phyloP scores from a whole-genome alignment of 2,797 vertebrate genomes.

The Lepidocolaptes lacrymiger region DNA sequence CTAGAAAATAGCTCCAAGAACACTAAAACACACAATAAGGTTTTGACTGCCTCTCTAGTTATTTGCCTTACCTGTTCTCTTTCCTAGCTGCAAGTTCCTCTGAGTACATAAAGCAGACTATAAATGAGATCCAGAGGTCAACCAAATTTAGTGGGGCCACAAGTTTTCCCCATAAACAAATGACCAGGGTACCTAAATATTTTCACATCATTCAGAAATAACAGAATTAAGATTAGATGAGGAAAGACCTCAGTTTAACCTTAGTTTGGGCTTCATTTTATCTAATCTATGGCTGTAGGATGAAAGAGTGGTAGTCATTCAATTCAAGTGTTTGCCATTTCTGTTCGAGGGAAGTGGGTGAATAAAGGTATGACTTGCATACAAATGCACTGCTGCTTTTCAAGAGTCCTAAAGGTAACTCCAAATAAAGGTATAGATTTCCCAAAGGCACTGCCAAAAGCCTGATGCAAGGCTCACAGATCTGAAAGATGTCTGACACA shows the following conservation, averaged over 20 bases:
- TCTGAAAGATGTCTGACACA: neutral
- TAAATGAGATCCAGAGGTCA: neutral
- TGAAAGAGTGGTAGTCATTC: neutral
- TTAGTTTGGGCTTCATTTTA: neutral
- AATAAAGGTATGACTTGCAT: neutral
- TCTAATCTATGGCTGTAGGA: neutral
- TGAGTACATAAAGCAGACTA: neutral
- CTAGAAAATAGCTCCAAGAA: neutral
- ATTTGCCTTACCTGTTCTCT: neutral
- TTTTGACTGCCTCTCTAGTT: neutral
- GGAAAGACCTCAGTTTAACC: neutral
- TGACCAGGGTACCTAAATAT: rapidly evolving
- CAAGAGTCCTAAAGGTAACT: neutral
- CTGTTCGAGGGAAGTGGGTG: neutral
- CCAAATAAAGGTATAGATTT: neutral
- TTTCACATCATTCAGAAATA: neutral
- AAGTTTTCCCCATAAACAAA: neutral
- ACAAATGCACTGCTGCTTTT: neutral
- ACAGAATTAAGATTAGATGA: neutral
- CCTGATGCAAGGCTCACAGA: neutral
- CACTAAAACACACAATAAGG: neutral
- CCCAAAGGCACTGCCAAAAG: neutral
- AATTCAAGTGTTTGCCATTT: neutral
- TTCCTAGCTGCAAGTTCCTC: neutral
- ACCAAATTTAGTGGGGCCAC: neutral